Percentiles rank a stretch among this genome's conserved stretches.
Conservation (phyloP, 2,113 vertebrate species). For the Picathartes gymnocephalus region DNA sequence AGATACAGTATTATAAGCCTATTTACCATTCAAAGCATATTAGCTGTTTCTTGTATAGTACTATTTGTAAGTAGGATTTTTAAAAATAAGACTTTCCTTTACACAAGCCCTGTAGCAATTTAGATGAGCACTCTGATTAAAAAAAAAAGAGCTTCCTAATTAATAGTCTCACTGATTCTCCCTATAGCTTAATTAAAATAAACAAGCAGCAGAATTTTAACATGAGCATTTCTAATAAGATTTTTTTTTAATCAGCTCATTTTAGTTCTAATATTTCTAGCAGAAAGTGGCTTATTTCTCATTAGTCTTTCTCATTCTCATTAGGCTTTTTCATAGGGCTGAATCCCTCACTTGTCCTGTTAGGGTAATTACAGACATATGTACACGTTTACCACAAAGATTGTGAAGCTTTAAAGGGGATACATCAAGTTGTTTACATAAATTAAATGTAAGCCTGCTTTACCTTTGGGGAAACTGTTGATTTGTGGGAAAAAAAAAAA, state of each 20-base stretch:
- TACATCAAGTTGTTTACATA: not conserved
- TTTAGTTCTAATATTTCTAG: slow-evolving; percentile 8
- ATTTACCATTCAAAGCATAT: slow-evolving; percentile 21
- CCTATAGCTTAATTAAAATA: slow-evolving; percentile 33
- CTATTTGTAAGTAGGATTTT: not conserved
- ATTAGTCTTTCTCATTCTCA: not conserved
- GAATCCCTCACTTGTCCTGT: not conserved
- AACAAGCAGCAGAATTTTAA: slow-evolving; percentile 25
- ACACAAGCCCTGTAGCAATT: not conserved
- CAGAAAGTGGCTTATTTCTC: slow-evolving; percentile 1
- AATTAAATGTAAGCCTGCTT: not conserved
- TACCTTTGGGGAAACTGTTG: slow-evolving; percentile 5
- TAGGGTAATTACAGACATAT: slow-evolving; percentile 17
- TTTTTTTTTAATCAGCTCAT: slow-evolving; percentile 1
- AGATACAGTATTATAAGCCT: not conserved
- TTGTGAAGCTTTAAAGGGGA: not conserved
- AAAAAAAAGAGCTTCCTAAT: not conserved
- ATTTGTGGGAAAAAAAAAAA: not conserved
- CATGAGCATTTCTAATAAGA: not conserved
- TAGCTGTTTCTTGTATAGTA: not conserved
- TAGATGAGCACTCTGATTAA: not conserved
- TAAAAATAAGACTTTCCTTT: not conserved
- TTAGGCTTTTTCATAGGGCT: not conserved
- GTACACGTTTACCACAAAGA: not conserved
- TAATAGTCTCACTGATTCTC: not conserved